phyloP scores from a whole-genome alignment of 2,888 invertebrate species.

The Agrotis exclamationis region DNA sequence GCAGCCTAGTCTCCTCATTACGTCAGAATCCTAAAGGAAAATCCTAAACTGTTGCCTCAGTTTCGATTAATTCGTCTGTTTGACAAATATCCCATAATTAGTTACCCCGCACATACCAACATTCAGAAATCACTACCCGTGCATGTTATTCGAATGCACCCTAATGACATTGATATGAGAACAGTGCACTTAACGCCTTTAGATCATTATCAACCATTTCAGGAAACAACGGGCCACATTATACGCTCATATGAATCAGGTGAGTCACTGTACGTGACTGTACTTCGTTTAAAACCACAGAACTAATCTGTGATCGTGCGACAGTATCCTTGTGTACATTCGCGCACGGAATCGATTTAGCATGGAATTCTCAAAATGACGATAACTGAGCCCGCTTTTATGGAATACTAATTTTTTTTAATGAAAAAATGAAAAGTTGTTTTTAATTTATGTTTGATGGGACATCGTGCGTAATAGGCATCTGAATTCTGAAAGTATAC shows the following conservation, averaged over 20 bases:
- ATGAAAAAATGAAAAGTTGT: no score
- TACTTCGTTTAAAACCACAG: constrained; percentile 72
- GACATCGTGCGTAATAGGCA: constrained; percentile 31
- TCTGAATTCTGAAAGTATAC: constrained; percentile 21
- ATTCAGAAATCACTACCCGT: constrained; percentile 4
- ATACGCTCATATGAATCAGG: constrained; percentile 55
- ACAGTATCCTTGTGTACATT: constrained; percentile 78
- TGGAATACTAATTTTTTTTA: constrained; percentile 77
- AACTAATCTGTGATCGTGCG: constrained; percentile 77
- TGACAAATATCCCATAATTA: no score
- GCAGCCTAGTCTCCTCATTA: neutral
- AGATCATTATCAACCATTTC: constrained; percentile 59
- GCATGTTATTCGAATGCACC: constrained; percentile 16
- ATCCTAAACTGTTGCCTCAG: neutral
- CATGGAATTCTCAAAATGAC: constrained; percentile 77
- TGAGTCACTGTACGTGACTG: constrained; percentile 82
- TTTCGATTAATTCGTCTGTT: no score
- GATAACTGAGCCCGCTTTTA: constrained; percentile 64
- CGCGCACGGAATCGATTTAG: constrained; percentile 77
- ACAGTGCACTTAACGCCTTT: constrained; percentile 38
- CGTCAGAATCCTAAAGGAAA: neutral
- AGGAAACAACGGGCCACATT: constrained; percentile 57
- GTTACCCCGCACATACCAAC: neutral
- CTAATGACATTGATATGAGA: constrained; percentile 39
- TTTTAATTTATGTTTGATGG: constrained; percentile 45